Evolutionary conservation across 2,113 vertebrate genomes (phyloP), one percentile per base, ranked within the genome.

Genomic region (Zonotrichia leucophrys): DNA sequence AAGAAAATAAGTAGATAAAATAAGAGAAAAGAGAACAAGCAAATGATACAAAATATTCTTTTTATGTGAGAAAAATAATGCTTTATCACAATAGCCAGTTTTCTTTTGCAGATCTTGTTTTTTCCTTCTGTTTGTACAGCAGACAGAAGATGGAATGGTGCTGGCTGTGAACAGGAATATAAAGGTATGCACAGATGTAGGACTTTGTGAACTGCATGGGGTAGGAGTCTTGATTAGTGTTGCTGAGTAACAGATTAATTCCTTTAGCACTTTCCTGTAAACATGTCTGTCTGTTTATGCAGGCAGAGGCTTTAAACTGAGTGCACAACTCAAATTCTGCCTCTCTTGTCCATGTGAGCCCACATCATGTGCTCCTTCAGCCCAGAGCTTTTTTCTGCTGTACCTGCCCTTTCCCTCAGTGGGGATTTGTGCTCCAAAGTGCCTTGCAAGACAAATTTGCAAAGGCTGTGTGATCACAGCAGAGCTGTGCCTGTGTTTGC

Each of bases 221-320:
- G 95, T 96, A 95, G 74, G 62, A 91, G 87, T 44, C 91, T 95
- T 96, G 91, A 97, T 96, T 96, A 97, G 93, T 95, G 95, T 97
- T 97, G 95, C 96, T 96, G 94, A 95, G 96, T 95, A 97, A 97
- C 93, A 96, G 93, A 95, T 95, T 95, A 96, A 97, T 96, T 96
- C 93, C 91, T 97, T 96, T 67, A 95, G 94, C 74, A 53, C 81
- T 96, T 94, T 94, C 66, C 66, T 0, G n/a, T 91, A 95, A 95
- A 95, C 84, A 76, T 47, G 62, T 86, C 80, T 75, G 60, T 44
- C 95, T 92, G 49, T 82, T 89, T 59, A 33, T 87, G 81, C 52
- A 92, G 79, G 81, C 64, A 92, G 62, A 52, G 76, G 76, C 64
- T 93, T 81, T 95, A 94, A 92, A 87, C 44, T 50, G 76, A 87